These are phyloP conservation scores for Chymomyza costata DNA, from an alignment of 1,140 invertebrate genomes.

Conservation along the genomic window DNA sequence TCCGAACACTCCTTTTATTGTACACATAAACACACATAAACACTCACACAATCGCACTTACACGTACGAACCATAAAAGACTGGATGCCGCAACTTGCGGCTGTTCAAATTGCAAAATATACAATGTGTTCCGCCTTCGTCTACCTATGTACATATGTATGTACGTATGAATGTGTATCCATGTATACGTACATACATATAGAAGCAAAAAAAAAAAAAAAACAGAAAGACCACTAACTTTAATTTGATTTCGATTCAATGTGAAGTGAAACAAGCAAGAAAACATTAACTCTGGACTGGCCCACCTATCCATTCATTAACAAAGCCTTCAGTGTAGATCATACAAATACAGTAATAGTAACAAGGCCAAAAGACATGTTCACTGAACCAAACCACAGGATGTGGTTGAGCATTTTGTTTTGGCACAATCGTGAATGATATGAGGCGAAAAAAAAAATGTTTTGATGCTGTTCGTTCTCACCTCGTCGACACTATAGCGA, in stretches of 20 bases:
- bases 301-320: slow-evolving; percentile 46
- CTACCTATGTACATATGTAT: too few species aligned
- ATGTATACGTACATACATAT: slow-evolving; percentile 6
- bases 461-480: slow-evolving; percentile 65
- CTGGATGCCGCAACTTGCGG: slow-evolving; percentile 65
- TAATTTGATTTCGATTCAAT: slow-evolving; percentile 70
- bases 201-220: slow-evolving; percentile 38
- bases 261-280: slow-evolving; percentile 34
- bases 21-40: slow-evolving; percentile 51
- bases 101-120: slow-evolving; percentile 71
- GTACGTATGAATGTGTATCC: too few species aligned
- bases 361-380: too few species aligned
- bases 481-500: slow-evolving; percentile 56
- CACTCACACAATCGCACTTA: slow-evolving; percentile 35
- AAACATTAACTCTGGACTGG: slow-evolving; percentile 37
- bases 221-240: slow-evolving; percentile 50
- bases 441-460: slow-evolving; percentile 41
- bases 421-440: slow-evolving; percentile 43
- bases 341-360: neutral
- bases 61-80: slow-evolving; percentile 55
- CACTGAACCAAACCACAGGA: slow-evolving; percentile 6
- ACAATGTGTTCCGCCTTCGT: slow-evolving; percentile 68
- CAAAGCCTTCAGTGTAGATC: neutral
- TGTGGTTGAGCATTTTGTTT: slow-evolving; percentile 34
- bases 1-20: slow-evolving; percentile 69